Evolutionary conservation across 1,140 invertebrate species (phyloP).

Genomic region (Pygmarrhopalites habei): DNA sequence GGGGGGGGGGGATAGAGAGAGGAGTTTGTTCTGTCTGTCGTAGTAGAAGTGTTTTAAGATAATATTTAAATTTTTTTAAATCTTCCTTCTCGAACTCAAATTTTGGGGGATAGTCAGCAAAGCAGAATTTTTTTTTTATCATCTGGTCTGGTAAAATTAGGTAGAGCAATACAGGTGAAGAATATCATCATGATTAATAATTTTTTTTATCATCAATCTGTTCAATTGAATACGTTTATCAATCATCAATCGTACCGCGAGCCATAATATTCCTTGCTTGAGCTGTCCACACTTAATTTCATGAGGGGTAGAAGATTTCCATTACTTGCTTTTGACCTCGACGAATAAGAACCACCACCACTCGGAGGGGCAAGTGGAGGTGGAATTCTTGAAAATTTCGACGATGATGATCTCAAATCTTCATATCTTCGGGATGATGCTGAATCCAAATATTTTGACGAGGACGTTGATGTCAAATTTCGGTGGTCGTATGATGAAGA

Average conservation of each 20-base stretch:
- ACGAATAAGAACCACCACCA: constrained; percentile 1
- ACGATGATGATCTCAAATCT: constrained; percentile 6
- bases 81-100: too few relatives aligned
- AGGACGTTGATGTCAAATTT: neutral
- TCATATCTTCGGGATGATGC: constrained; percentile 5
- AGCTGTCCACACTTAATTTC: constrained; percentile 22
- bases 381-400: constrained; percentile 1
- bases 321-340: constrained; percentile 1
- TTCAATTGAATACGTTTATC: constrained; percentile 7
- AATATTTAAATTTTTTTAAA: too few relatives aligned
- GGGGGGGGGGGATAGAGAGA: too few relatives aligned
- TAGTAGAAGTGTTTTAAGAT: too few relatives aligned
- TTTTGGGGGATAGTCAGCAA: too few relatives aligned
- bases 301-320: constrained; percentile 23
- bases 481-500: constrained; percentile 3
- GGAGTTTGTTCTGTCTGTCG: too few relatives aligned
- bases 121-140: too few relatives aligned
- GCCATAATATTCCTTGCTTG: constrained; percentile 34
- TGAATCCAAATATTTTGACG: constrained; percentile 1
- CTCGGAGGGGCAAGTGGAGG: neutral
- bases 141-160: neutral
- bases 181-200: neutral
- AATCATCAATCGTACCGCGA: constrained; percentile 32
- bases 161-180: neutral
- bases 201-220: neutral